A percentile compares a stretch with the other conserved stretches of the same genome.
Conservation (phyloP, 2,888 invertebrate species). For the Ophion obscuratus region DNA sequence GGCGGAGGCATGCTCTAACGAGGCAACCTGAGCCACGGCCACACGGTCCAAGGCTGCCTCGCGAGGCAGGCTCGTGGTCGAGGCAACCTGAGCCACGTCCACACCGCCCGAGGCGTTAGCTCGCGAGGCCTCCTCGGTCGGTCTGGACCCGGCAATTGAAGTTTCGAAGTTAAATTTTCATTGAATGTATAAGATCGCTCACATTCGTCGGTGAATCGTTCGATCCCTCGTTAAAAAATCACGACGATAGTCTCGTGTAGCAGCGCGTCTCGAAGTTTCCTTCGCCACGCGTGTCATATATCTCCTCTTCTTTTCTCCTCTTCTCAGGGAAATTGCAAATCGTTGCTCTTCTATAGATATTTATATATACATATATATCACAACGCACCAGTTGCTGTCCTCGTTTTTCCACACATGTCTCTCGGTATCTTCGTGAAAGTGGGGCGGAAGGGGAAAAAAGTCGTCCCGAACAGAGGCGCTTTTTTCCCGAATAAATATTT, state of each 20-base stretch:
- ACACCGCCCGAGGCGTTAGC: no score
- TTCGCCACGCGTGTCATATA: conserved; percentile 5
- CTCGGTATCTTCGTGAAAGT: not conserved
- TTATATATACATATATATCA: not conserved
- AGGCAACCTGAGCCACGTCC: no score
- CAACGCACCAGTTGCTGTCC: not conserved
- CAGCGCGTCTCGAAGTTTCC: conserved; percentile 16
- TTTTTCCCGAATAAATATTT: conserved; percentile 52
- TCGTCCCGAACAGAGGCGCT: conserved; percentile 9
- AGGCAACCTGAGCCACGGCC: no score
- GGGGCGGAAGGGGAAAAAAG: not conserved
- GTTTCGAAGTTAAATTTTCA: not conserved
- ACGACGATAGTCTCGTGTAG: not conserved
- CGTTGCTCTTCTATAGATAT: conserved; percentile 24
- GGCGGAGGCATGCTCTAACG: no score
- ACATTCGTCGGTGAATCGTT: not conserved
- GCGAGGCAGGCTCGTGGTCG: no score
- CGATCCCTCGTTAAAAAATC: not conserved
- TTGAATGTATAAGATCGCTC: not conserved
- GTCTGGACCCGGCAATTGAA: not conserved
- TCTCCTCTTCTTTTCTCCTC: conserved; percentile 20
- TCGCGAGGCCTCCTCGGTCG: no score
- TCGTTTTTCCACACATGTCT: not conserved
- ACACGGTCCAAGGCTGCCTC: no score
- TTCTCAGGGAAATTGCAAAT: conserved; percentile 69